Evolutionary conservation across 2,797 vertebrate genomes (phyloP).

Genomic region (Chiloscyllium punctatum): DNA sequence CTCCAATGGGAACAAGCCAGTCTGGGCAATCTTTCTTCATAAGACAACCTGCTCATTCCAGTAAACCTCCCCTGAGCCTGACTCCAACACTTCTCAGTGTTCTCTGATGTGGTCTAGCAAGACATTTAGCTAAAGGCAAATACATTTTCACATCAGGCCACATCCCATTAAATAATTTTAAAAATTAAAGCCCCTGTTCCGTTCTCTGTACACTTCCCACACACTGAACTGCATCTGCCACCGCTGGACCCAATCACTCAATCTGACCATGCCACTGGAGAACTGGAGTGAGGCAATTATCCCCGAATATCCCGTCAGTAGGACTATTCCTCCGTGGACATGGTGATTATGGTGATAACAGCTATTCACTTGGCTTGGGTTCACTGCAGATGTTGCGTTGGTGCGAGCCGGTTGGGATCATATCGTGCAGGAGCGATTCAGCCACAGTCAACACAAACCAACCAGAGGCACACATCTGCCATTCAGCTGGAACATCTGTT

Average conservation of each 20-base stretch:
- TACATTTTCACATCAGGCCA: too few species aligned
- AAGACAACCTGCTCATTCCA: too few species aligned
- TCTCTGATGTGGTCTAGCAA: too few species aligned
- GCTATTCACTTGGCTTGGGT: not conserved
- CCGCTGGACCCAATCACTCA: not conserved
- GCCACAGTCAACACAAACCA: not conserved
- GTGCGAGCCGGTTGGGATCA: not conserved
- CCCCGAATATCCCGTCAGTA: not conserved
- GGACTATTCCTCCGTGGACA: not conserved
- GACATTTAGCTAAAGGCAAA: too few species aligned
- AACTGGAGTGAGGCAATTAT: not conserved
- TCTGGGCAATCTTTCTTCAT: too few species aligned
- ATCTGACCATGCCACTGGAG: not conserved
- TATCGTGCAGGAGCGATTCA: not conserved
- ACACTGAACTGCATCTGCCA: not conserved
- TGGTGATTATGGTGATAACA: not conserved
- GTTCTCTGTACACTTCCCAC: not conserved
- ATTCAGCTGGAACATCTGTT: conserved; percentile 7
- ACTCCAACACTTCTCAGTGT: too few species aligned
- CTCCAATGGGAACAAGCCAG: too few species aligned
- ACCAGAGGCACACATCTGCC: conserved; percentile 5
- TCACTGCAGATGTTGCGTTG: not conserved
- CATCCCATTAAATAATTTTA: too few species aligned
- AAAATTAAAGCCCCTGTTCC: not conserved
- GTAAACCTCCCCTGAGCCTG: too few species aligned